These are phyloP conservation scores for Caenorhabditis sp. DNA, from an alignment of 2,888 invertebrate species.

Conservation along the genomic window DNA sequence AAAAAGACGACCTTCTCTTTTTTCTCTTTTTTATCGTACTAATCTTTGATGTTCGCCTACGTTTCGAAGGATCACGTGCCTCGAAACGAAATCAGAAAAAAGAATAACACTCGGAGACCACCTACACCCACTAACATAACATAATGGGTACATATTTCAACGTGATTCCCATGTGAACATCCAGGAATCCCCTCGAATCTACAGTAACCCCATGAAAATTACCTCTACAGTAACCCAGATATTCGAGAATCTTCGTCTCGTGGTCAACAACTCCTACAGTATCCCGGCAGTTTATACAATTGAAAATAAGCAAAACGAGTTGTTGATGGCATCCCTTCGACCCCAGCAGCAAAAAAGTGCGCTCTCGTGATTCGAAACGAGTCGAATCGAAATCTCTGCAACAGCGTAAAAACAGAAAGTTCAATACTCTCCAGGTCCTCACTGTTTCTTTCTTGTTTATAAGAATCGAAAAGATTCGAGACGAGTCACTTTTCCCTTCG, in stretches of 20 bases:
- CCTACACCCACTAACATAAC: constrained; percentile 2
- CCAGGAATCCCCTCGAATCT: background rate
- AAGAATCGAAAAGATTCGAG: constrained; percentile 1
- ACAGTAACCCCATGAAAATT: background rate
- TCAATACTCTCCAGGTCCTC: constrained; percentile 26
- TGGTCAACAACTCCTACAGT: constrained; percentile 5
- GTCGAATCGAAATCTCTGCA: constrained; percentile 28
- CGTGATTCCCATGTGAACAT: constrained; percentile 37
- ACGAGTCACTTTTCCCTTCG: constrained; percentile 15
- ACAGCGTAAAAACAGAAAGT: constrained; percentile 48
- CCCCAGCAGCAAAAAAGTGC: constrained; percentile 34
- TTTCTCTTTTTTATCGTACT: constrained; percentile 23
- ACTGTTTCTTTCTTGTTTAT: constrained; percentile 26
- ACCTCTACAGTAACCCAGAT: constrained; percentile 2
- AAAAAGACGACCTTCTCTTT: constrained; percentile 31
- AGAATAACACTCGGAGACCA: constrained; percentile 42
- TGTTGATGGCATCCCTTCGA: constrained; percentile 44
- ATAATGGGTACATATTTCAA: constrained; percentile 35
- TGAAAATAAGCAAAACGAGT: constrained; percentile 46
- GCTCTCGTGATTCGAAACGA: constrained; percentile 56
- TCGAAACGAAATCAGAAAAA: constrained; percentile 23
- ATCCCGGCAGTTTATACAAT: constrained; percentile 8
- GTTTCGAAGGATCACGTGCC: constrained; percentile 42
- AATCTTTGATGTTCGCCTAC: constrained; percentile 58
- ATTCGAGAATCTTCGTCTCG: background rate